Evolutionary conservation across 2,113 vertebrate species (phyloP).

Genomic region (Callithrix jacchus): DNA sequence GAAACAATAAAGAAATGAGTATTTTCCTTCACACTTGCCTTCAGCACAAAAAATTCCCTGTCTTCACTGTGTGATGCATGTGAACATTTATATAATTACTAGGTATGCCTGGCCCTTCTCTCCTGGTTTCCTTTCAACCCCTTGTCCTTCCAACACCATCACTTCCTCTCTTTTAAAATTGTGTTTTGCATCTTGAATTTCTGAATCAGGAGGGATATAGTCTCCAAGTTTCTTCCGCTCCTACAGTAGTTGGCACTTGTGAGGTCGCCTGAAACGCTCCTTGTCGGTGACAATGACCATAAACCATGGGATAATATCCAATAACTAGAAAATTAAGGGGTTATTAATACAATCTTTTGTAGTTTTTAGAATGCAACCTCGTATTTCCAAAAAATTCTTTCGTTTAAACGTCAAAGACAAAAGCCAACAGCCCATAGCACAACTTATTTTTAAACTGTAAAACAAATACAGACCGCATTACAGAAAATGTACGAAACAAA

Average conservation of each 20-base stretch:
- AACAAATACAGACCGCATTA: background rate
- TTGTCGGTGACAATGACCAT: background rate
- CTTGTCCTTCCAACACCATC: accelerated
- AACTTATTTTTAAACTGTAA: background rate
- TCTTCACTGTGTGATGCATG: background rate
- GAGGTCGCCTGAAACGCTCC: background rate
- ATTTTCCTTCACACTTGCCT: background rate
- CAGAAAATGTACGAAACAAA: background rate
- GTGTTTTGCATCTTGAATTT: conserved; percentile 23
- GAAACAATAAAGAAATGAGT: background rate
- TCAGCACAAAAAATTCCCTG: background rate
- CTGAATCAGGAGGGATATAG: background rate
- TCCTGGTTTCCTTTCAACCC: background rate
- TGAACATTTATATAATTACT: background rate
- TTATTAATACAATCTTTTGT: background rate
- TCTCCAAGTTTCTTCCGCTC: background rate
- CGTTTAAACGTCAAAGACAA: background rate
- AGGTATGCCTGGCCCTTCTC: background rate
- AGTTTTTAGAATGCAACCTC: background rate
- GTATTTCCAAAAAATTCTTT: background rate
- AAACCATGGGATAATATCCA: background rate
- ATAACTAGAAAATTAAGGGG: background rate
- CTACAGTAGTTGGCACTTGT: background rate
- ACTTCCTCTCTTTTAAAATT: background rate
- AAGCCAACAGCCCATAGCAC: background rate